These are phyloP conservation scores for Gadus chalcogrammus DNA, from an alignment of 2,113 vertebrate genomes.

Conservation along the genomic window DNA sequence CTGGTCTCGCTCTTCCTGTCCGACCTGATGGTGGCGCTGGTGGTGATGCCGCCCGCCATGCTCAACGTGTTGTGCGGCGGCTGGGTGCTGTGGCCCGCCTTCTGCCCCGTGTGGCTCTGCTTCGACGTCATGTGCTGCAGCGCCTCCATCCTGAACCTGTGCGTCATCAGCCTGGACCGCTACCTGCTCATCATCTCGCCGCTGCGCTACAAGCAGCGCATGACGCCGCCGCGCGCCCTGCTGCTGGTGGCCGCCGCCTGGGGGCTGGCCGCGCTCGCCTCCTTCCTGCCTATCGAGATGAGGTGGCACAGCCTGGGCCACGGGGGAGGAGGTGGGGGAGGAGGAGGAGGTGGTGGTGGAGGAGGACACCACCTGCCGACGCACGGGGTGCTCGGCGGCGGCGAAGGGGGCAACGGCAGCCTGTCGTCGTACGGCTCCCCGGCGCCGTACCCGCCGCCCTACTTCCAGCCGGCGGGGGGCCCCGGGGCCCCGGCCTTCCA, in stretches of 20 bases:
- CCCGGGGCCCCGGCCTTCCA: conserved; percentile 66
- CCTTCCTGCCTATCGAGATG: conserved; percentile 92
- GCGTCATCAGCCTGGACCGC: conserved; percentile 93
- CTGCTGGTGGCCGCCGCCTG: conserved; percentile 85
- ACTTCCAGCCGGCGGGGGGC: conserved; percentile 57
- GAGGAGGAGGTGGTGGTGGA: too few species aligned
- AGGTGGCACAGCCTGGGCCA: conserved; percentile 87
- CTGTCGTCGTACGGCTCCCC: conserved; percentile 36
- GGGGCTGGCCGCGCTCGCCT: conserved; percentile 85
- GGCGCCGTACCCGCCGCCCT: conserved; percentile 55
- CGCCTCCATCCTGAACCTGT: conserved; percentile 96
- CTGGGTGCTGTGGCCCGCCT: conserved; percentile 84
- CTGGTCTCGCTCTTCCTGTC: conserved; percentile 95
- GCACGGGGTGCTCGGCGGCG: conserved; percentile 3
- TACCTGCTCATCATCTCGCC: conserved; percentile 96
- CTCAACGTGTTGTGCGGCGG: conserved; percentile 88
- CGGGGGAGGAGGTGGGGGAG: not conserved
- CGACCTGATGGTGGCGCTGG: conserved; percentile 94
- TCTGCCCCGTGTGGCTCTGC: conserved; percentile 92
- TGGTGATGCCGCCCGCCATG: conserved; percentile 98
- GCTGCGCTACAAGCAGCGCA: conserved; percentile 89
- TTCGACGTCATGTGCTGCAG: conserved; percentile 99
- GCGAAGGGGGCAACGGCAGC: conserved; percentile 41
- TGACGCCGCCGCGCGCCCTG: conserved; percentile 85
- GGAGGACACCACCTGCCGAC: not conserved